Percentiles rank a stretch among this genome's conserved stretches.
These are phyloP conservation scores for Hypolimnas misippus DNA, from an alignment of 2,888 invertebrate genomes.

Conservation along the genomic window DNA sequence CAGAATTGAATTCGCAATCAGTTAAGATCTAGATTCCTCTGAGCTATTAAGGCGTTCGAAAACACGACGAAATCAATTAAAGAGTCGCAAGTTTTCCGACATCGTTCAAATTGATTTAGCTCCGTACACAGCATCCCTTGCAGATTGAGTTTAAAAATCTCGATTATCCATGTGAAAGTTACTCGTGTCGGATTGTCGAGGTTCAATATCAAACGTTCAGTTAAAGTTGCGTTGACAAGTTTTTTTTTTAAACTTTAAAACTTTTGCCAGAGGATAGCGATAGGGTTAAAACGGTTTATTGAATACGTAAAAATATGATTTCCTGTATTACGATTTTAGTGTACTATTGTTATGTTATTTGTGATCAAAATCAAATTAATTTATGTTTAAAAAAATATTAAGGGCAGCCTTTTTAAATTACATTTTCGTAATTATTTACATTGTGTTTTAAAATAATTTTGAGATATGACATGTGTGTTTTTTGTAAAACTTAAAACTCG, in stretches of 20 bases:
- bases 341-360: too few species aligned
- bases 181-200: constrained; percentile 20
- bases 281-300: neutral
- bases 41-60: neutral
- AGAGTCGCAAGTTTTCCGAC: neutral
- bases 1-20: neutral
- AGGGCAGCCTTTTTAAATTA: too few species aligned
- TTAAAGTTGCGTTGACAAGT: constrained; percentile 9
- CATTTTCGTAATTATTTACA: too few species aligned
- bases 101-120: constrained; percentile 7
- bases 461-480: too few species aligned
- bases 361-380: too few species aligned
- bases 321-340: neutral
- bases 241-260: constrained; percentile 7
- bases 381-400: too few species aligned
- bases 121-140: neutral
- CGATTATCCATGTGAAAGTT: constrained; percentile 33
- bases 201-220: constrained; percentile 22
- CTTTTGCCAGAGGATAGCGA: neutral
- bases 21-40: neutral
- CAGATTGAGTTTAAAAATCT: constrained; percentile 32
- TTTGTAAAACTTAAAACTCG: too few species aligned
- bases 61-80: constrained; percentile 18
- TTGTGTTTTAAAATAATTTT: too few species aligned
- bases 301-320: too few species aligned